A percentile compares a stretch with the other conserved stretches of the same genome.
These are phyloP conservation scores for Papilio machaon DNA, from an alignment of 1,140 invertebrate species.

Conservation along the genomic window DNA sequence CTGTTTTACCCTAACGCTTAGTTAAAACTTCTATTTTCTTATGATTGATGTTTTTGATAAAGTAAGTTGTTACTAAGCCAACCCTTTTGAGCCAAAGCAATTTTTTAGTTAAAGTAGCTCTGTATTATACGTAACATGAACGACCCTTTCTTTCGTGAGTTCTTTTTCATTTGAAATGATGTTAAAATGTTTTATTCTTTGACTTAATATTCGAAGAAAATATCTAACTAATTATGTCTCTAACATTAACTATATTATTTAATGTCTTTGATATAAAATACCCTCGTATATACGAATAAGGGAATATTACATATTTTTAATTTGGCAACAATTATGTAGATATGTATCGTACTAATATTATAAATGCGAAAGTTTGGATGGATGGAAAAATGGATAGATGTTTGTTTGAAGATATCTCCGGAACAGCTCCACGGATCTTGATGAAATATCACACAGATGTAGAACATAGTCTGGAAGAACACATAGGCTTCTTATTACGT, in stretches of 20 bases:
- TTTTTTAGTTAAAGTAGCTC: neutral
- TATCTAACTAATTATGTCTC: neutral
- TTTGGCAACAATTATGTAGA: too few relatives aligned
- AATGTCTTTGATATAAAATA: too few relatives aligned
- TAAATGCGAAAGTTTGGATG: too few relatives aligned
- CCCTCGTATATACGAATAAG: too few relatives aligned
- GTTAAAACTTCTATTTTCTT: neutral
- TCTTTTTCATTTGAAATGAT: neutral
- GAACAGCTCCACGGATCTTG: too few relatives aligned
- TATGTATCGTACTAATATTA: too few relatives aligned
- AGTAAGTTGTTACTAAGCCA: neutral
- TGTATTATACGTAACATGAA: conserved; percentile 5
- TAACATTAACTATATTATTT: neutral
- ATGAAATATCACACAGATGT: too few relatives aligned
- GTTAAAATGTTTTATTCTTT: conserved; percentile 2
- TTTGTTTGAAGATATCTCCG: too few relatives aligned
- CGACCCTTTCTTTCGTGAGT: neutral
- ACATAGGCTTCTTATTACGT: too few relatives aligned
- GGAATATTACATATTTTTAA: too few relatives aligned
- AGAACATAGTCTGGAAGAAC: too few relatives aligned
- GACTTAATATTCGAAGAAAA: neutral
- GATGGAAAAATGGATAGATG: too few relatives aligned
- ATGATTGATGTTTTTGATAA: conserved; percentile 2
- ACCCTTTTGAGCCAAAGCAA: conserved; percentile 2
- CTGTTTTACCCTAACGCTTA: neutral